These are phyloP conservation scores for Thermophis baileyi DNA, from an alignment of 2,113 vertebrate genomes.

Conservation along the genomic window DNA sequence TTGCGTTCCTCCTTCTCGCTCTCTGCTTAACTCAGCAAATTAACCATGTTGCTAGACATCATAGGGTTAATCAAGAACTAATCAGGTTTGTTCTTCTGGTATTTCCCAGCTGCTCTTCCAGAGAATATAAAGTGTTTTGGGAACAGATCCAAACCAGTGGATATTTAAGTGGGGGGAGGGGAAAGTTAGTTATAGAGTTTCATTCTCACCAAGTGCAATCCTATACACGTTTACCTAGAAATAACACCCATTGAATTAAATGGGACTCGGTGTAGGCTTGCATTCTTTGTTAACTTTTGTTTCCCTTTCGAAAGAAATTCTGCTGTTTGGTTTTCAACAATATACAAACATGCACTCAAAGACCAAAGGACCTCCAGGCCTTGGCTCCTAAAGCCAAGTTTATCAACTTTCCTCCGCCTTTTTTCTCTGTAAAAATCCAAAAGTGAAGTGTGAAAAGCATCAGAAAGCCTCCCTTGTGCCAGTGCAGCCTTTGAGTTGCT, in stretches of 20 bases:
- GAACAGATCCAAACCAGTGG: slow-evolving; percentile 71
- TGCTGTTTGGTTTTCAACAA: slow-evolving; percentile 64
- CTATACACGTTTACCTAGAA: not conserved
- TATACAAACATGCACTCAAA: slow-evolving; percentile 57
- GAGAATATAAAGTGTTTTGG: slow-evolving; percentile 72
- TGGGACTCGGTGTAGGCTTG: not conserved
- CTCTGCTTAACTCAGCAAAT: slow-evolving; percentile 12
- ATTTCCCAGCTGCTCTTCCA: slow-evolving; percentile 67
- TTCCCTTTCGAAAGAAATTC: slow-evolving; percentile 52
- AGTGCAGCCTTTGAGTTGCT: slow-evolving; percentile 75
- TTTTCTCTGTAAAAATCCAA: slow-evolving; percentile 70
- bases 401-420: slow-evolving; percentile 71
- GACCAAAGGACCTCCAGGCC: slow-evolving; percentile 71
- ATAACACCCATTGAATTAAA: not conserved
- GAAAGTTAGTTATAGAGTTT: slow-evolving; percentile 56
- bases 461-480: slow-evolving; percentile 79
- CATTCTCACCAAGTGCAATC: slow-evolving; percentile 54
- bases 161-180: slow-evolving; percentile 56
- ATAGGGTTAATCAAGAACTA: slow-evolving; percentile 62
- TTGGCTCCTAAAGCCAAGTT: slow-evolving; percentile 69
- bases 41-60: slow-evolving; percentile 45
- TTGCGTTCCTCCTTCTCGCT: not conserved
- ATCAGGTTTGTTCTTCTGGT: slow-evolving; percentile 61
- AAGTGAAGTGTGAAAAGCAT: slow-evolving; percentile 82
- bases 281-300: slow-evolving; percentile 65